Evolutionary conservation across 2,888 invertebrate genomes (phyloP), one percentile per base, ranked within the genome.

Genomic region (Limnephilus marmoratus): DNA sequence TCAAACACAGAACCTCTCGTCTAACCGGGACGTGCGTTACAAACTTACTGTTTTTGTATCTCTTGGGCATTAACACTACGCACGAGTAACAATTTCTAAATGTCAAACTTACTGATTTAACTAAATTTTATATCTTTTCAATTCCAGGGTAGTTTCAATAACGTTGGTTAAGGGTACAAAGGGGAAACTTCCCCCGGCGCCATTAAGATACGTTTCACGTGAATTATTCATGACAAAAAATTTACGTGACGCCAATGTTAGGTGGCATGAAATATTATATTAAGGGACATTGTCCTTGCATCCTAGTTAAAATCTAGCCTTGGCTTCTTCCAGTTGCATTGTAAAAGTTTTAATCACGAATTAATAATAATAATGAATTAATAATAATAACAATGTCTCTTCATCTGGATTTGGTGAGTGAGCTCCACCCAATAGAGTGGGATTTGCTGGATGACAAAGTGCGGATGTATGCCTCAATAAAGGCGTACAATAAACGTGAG

Each of bases 151-250:
- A 68, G 68, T 68, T 68, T 68, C 68, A 68, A 68, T 68, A 68
- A 68, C 68, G 68, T 24, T 68, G 24, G 68, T 68, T 68, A 68
- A 68, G 9, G 68, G 68, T n/a, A 68, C 68, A 68, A 68, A 68
- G 68, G 24, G 68, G 24, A 68, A 68, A 68, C 24, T 68, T 68
- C 24, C 68, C 24, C 24, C 7, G 68, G 68, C 68, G 24, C n/a
- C 2, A 1, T 24, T 9, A 68, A 68, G 68, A 9, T 85, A 85
- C 41, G 34, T 85, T 85, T n/a, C 31, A 18, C 53, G 15, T 87
- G 87, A 87, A 87, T 87, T 53, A 87, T 87, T 87, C 87, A 87
- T 87, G 85, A 86, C 68, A 83, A 86, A 86, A 31, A 53, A 68
- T 49, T 53, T 68, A 87, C 87, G 87, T 87, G 87, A 49, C 49